Conservation (phyloP, 2,888 invertebrate species). For the Hemicrepidius hirtus region DNA sequence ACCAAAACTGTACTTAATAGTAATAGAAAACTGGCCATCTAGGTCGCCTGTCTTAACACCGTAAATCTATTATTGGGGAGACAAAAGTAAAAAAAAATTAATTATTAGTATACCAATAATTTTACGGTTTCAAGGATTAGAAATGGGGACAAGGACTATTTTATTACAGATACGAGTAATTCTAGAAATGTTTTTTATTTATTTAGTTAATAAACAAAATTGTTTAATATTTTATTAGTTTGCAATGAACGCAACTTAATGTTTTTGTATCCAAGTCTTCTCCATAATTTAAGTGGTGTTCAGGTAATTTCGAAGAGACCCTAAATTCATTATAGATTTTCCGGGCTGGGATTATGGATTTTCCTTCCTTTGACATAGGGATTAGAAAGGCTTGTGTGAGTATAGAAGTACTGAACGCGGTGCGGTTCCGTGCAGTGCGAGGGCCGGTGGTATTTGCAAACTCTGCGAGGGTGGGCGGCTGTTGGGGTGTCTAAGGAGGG, state of each 20-base stretch:
- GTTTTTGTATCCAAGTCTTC: slow-evolving; percentile 37
- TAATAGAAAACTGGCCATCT: no score
- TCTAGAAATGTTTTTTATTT: not conserved
- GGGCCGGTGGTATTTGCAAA: slow-evolving; percentile 64
- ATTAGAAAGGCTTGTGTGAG: slow-evolving; percentile 66
- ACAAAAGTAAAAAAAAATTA: no score
- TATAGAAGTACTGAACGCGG: slow-evolving; percentile 55
- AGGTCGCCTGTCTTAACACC: no score
- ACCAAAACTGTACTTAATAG: no score
- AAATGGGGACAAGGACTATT: no score
- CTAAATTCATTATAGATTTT: slow-evolving; percentile 59
- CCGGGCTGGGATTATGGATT: slow-evolving; percentile 65
- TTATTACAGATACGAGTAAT: no score
- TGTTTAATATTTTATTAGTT: slow-evolving; percentile 28
- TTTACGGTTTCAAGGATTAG: no score
- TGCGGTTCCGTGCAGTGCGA: slow-evolving; percentile 56
- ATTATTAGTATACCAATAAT: no score
- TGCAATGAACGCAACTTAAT: slow-evolving; percentile 30
- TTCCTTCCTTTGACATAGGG: slow-evolving; percentile 66
- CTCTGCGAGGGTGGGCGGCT: slow-evolving; percentile 56
- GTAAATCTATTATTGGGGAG: no score
- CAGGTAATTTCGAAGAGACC: slow-evolving; percentile 51
- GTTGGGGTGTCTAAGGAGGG: slow-evolving; percentile 53
- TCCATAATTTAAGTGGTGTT: slow-evolving; percentile 45
- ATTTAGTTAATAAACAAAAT: not conserved